phyloP scores from a whole-genome alignment of 2,113 vertebrate genomes.

The Coturnix japonica region DNA sequence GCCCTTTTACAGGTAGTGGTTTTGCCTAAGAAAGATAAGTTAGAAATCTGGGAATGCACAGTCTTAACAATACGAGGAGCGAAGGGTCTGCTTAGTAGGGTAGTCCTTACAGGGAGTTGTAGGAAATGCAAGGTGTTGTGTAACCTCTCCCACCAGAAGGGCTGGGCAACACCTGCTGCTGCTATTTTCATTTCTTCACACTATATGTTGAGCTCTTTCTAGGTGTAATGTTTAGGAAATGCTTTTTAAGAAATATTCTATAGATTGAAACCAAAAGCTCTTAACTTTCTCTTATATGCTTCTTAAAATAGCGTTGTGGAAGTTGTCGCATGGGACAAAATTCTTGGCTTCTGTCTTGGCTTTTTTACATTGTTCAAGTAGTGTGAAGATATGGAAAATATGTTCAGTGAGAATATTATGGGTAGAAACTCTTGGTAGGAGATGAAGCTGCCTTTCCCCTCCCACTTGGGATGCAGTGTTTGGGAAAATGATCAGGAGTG shows the following conservation, averaged over 20 bases:
- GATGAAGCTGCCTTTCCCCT: background rate
- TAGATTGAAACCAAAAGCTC: background rate
- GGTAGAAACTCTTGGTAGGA: background rate
- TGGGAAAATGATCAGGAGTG: background rate
- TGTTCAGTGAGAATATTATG: background rate
- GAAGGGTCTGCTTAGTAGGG: background rate
- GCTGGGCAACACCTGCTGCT: background rate
- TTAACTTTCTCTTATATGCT: background rate
- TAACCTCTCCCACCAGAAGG: background rate
- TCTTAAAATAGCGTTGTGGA: background rate
- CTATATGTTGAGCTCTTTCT: background rate
- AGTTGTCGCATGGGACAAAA: background rate
- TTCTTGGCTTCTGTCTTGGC: background rate
- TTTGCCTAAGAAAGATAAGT: background rate
- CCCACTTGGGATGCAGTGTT: background rate
- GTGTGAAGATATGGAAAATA: background rate
- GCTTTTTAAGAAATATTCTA: background rate
- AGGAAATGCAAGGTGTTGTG: background rate
- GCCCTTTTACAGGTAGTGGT: background rate
- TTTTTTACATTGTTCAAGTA: background rate
- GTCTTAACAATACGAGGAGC: background rate
- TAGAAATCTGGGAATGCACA: background rate
- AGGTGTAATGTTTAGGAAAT: background rate
- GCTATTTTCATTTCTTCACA: background rate
- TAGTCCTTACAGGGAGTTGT: background rate